Percentiles rank a stretch among this genome's conserved stretches.
phyloP scores from a whole-genome alignment of 2,888 invertebrate genomes.

The Seira musarum region DNA sequence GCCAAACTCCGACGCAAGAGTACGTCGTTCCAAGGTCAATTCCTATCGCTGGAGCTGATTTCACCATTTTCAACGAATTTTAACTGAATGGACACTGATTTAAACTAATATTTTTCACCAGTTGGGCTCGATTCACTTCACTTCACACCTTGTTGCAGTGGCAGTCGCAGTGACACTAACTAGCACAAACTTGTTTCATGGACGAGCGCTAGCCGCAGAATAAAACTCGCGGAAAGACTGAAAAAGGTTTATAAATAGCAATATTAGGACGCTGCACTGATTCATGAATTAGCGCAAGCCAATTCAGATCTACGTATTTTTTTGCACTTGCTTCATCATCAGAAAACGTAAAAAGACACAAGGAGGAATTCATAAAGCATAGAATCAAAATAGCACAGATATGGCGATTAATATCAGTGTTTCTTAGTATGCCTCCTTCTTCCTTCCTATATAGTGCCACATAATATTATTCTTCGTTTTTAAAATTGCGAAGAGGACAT shows the following conservation, averaged over 20 bases:
- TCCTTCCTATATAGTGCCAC: slow-evolving; percentile 31
- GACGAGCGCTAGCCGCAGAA: slow-evolving; percentile 27
- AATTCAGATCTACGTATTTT: not conserved
- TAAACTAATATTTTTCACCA: too few relatives aligned
- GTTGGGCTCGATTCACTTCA: too few relatives aligned
- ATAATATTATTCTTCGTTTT: not conserved
- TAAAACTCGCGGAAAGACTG: slow-evolving; percentile 18
- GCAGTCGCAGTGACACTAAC: too few relatives aligned
- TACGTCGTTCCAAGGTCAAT: slow-evolving; percentile 92
- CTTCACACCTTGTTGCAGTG: too few relatives aligned
- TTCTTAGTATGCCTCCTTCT: slow-evolving; percentile 2
- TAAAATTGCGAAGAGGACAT: not conserved
- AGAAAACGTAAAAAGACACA: not conserved
- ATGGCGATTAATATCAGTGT: not conserved
- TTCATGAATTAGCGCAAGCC: not conserved
- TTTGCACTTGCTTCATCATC: not conserved
- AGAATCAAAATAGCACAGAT: not conserved
- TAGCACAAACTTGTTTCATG: not conserved
- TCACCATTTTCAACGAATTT: too few relatives aligned
- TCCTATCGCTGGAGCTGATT: slow-evolving; percentile 78
- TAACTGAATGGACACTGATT: too few relatives aligned
- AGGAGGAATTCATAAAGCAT: slow-evolving; percentile 12
- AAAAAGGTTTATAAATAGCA: slow-evolving; percentile 44
- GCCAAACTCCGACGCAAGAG: slow-evolving; percentile 88
- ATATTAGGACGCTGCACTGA: slow-evolving; percentile 4